Conservation (phyloP, 2,113 vertebrate species). For the Protomyctophum bolini region DNA sequence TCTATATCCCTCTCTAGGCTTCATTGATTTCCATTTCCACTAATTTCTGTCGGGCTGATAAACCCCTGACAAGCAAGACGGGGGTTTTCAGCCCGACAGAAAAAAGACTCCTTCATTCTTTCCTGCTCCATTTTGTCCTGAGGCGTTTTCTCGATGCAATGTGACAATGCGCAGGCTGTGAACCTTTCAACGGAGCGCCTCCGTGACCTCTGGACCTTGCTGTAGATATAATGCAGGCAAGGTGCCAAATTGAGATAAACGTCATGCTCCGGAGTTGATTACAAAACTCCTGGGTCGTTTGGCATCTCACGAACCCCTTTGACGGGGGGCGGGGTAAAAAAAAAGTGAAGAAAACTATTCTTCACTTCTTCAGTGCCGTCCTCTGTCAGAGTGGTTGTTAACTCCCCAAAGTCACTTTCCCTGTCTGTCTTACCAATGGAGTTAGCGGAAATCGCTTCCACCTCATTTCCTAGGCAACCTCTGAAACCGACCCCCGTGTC, state of each 20-base stretch:
- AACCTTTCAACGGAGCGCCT: no score
- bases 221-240: constrained; percentile 11
- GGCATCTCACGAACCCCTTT: constrained; percentile 17
- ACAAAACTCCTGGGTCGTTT: constrained; percentile 43
- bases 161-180: no score
- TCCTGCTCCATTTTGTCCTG: background rate
- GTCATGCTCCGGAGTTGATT: constrained; percentile 49
- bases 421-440: constrained; percentile 53
- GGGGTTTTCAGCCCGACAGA: no score
- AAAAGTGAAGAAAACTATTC: constrained; percentile 14
- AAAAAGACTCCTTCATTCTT: background rate
- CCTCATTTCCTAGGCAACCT: constrained; percentile 69
- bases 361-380: constrained; percentile 26
- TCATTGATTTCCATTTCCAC: background rate
- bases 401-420: constrained; percentile 69
- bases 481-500: constrained; percentile 65
- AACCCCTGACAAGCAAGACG: no score
- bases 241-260: constrained; percentile 51
- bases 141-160: background rate
- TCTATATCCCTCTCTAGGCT: background rate
- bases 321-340: background rate
- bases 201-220: no score
- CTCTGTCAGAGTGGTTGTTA: constrained; percentile 48
- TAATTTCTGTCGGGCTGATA: background rate
- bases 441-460: constrained; percentile 57